phyloP scores from a whole-genome alignment of 2,113 vertebrate species.

The Ascaphus truei region DNA sequence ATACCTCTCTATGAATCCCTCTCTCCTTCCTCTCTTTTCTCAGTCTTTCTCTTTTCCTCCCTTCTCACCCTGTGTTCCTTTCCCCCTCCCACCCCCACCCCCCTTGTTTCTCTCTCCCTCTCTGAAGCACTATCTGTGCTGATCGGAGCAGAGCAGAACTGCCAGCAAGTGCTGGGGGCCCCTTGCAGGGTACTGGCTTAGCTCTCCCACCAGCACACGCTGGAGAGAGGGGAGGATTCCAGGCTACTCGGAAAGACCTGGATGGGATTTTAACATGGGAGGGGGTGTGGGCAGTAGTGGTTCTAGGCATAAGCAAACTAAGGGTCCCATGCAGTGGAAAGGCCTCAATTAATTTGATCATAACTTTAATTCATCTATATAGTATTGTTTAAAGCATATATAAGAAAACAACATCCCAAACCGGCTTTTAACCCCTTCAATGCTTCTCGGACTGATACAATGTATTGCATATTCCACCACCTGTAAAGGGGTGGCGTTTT shows the following conservation, averaged over 20 bases:
- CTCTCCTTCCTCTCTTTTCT: background rate
- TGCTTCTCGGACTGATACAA: background rate
- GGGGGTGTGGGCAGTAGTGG: constrained; percentile 19
- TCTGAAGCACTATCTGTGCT: constrained; percentile 79
- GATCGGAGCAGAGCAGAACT: constrained; percentile 70
- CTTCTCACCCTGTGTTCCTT: constrained; percentile 15
- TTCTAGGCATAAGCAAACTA: background rate
- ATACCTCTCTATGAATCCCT: constrained; percentile 11
- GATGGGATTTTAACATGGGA: constrained; percentile 47
- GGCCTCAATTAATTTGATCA: background rate
- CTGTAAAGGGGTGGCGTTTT: background rate
- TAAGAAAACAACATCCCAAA: background rate
- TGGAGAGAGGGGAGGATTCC: constrained; percentile 87
- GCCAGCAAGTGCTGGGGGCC: constrained; percentile 87
- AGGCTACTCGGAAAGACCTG: constrained; percentile 71
- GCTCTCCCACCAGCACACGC: constrained; percentile 65
- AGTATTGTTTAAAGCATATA: background rate
- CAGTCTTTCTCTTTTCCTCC: constrained; percentile 5
- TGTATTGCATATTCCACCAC: background rate
- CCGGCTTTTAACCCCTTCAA: constrained; percentile 17
- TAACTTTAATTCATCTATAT: background rate
- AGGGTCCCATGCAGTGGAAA: background rate
- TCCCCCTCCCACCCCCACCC: constrained; percentile 38
- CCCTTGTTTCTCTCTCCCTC: constrained; percentile 45
- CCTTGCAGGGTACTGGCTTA: constrained; percentile 81